phyloP scores from a whole-genome alignment of 2,113 vertebrate genomes.

The Mohoua ochrocephala region DNA sequence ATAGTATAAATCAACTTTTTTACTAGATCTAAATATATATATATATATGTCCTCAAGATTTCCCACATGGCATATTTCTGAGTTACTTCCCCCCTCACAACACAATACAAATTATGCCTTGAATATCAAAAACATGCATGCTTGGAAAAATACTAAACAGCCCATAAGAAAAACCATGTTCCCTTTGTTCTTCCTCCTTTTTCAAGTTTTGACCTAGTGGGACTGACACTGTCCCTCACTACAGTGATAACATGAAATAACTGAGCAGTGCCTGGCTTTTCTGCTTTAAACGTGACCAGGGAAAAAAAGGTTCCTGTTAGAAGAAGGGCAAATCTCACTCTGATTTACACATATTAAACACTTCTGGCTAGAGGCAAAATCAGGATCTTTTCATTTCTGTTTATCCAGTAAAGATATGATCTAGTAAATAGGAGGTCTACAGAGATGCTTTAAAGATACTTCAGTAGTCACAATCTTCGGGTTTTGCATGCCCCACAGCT shows the following conservation, averaged over 20 bases:
- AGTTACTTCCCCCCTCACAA: not conserved
- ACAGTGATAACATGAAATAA: not conserved
- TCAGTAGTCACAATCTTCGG: not conserved
- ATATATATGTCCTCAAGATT: not conserved
- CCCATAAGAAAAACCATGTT: not conserved
- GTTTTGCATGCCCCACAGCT: not conserved
- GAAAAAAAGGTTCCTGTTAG: not conserved
- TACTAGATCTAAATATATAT: not conserved
- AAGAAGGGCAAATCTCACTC: not conserved
- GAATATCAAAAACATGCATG: not conserved
- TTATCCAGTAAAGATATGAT: not conserved
- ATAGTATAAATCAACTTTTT: constrained; percentile 54
- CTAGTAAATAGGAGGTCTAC: not conserved
- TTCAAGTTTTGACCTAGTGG: not conserved
- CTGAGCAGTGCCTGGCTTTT: not conserved
- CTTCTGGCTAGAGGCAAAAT: constrained; percentile 5
- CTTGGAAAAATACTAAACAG: not conserved
- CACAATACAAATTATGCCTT: not conserved
- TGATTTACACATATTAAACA: constrained; percentile 27
- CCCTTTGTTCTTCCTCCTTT: constrained; percentile 3
- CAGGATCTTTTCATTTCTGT: not conserved
- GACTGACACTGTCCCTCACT: not conserved
- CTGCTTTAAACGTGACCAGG: not conserved
- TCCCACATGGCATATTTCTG: not conserved
- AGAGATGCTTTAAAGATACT: not conserved